Evolutionary conservation across 2,113 vertebrate genomes (phyloP).

Genomic region (Seriola quinqueradiata): DNA sequence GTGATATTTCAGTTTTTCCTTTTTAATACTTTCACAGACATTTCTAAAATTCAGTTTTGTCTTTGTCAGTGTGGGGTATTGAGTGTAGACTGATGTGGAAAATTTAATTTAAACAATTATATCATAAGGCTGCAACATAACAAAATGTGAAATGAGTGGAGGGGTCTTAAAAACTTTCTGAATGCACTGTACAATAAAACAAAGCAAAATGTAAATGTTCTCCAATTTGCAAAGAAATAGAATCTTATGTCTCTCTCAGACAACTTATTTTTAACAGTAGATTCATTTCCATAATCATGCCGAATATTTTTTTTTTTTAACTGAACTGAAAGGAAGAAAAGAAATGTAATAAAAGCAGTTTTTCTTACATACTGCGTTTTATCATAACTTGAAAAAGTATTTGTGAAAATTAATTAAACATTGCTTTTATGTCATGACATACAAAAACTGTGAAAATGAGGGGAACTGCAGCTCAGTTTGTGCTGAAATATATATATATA

Average conservation of each 20-base stretch:
- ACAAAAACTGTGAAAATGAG: not conserved
- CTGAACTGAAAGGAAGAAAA: not conserved
- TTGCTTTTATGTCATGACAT: not conserved
- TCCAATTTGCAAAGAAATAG: constrained; percentile 4
- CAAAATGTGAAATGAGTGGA: no score
- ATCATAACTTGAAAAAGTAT: not conserved
- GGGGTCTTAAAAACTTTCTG: no score
- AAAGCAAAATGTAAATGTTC: not conserved
- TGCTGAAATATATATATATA: not conserved
- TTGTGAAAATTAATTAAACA: constrained; percentile 25
- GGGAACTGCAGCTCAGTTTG: not conserved
- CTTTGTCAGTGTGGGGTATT: no score
- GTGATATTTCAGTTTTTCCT: no score
- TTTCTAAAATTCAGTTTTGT: no score
- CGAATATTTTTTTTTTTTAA: constrained; percentile 4
- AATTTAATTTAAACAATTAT: no score
- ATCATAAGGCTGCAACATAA: no score
- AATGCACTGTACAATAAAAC: not conserved
- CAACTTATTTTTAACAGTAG: constrained; percentile 2
- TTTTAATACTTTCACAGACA: no score
- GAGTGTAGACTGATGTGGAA: no score
- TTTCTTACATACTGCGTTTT: not conserved
- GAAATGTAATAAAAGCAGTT: not conserved
- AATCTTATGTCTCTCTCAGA: not conserved
- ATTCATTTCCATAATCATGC: constrained; percentile 2